Percentiles rank a stretch among this genome's conserved stretches.
phyloP scores from a whole-genome alignment of 2,888 invertebrate species.

The Drosophila fulvimacula region DNA sequence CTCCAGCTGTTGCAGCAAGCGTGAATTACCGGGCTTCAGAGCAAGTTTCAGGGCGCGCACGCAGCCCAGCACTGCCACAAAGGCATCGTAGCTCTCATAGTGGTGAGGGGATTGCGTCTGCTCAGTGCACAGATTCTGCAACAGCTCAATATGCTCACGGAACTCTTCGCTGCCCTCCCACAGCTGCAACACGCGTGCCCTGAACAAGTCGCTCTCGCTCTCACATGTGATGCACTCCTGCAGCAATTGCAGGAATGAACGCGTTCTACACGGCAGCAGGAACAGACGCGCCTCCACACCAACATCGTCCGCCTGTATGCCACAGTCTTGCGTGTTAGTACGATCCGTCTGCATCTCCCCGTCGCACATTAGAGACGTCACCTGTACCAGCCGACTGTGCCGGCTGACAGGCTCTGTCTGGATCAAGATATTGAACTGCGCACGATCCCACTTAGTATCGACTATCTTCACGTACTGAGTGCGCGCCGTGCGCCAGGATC shows the following conservation, averaged over 20 bases:
- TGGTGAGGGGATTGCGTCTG: slow-evolving; percentile 4
- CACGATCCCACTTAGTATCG: slow-evolving; percentile 23
- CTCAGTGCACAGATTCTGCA: slow-evolving; percentile 54
- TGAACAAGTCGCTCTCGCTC: slow-evolving; percentile 32
- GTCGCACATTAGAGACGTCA: slow-evolving; percentile 36
- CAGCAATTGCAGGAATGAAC: slow-evolving; percentile 61
- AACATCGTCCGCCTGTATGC: slow-evolving; percentile 68
- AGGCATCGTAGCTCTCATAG: slow-evolving; percentile 71
- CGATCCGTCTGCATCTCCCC: slow-evolving; percentile 40
- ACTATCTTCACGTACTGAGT: slow-evolving; percentile 31
- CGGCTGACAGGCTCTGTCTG: slow-evolving; percentile 50
- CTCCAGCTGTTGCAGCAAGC: slow-evolving; percentile 75
- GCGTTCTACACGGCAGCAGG: slow-evolving; percentile 57
- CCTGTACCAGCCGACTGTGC: slow-evolving; percentile 37
- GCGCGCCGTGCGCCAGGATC: neutral
- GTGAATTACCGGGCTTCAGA: slow-evolving; percentile 68
- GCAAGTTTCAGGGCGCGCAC: slow-evolving; percentile 68
- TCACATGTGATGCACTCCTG: slow-evolving; percentile 35
- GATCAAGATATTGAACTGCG: slow-evolving; percentile 38
- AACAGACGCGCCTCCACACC: slow-evolving; percentile 60
- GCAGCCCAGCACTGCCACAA: slow-evolving; percentile 76
- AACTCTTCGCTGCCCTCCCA: slow-evolving; percentile 73
- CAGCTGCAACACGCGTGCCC: slow-evolving; percentile 58
- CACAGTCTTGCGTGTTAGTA: slow-evolving; percentile 44
- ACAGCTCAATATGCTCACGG: slow-evolving; percentile 70